Conservation (phyloP, 2,888 invertebrate genomes). For the Frankliniella fusca region DNA sequence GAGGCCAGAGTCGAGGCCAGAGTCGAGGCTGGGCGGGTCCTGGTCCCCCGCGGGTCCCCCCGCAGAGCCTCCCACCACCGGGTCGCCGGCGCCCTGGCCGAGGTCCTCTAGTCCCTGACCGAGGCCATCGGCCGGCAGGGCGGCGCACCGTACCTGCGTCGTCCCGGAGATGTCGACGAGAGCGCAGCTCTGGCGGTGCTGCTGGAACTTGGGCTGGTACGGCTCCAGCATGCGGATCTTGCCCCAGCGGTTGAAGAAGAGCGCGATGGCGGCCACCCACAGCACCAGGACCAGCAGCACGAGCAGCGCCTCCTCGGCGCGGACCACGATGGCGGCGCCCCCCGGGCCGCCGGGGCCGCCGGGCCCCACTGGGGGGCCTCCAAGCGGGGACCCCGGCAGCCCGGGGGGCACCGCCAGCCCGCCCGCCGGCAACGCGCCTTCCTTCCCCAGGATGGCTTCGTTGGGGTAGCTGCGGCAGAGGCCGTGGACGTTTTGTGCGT, state of each 20-base stretch:
- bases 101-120: neutral
- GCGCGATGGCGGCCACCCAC: constrained; percentile 83
- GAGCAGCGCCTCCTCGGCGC: constrained; percentile 79
- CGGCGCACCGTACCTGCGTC: constrained; percentile 45
- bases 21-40: no score
- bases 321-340: constrained; percentile 58
- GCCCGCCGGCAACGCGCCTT: neutral
- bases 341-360: neutral
- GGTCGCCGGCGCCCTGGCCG: neutral
- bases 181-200: constrained; percentile 71
- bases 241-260: constrained; percentile 92
- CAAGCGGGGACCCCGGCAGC: neutral
- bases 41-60: no score
- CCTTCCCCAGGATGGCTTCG: neutral
- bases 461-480: constrained; percentile 7
- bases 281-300: constrained; percentile 78
- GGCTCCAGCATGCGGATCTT: constrained; percentile 90
- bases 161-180: constrained; percentile 55
- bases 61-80: neutral
- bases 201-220: constrained; percentile 83
- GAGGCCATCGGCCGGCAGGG: neutral
- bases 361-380: neutral
- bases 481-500: neutral
- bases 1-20: no score
- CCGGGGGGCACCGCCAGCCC: neutral